These are phyloP conservation scores for Ceratosolen solmsi DNA, from an alignment of 1,140 invertebrate genomes.

Conservation along the genomic window DNA sequence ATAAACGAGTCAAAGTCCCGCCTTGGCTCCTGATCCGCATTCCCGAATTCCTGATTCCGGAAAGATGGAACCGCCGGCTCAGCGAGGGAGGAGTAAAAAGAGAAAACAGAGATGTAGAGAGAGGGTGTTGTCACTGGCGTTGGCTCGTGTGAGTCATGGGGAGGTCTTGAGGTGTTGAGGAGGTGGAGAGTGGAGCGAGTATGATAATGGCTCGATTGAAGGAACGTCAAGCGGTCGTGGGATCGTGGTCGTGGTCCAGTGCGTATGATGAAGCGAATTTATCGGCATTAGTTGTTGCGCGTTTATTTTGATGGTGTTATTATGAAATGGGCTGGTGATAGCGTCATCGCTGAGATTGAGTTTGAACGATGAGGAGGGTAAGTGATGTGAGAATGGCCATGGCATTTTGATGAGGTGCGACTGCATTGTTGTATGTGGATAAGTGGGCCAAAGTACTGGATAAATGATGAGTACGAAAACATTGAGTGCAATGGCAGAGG, in stretches of 20 bases:
- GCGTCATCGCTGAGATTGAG: too few species aligned
- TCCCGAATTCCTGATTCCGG: neutral
- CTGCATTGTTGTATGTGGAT: neutral
- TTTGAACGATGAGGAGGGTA: too few species aligned
- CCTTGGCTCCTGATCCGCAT: neutral
- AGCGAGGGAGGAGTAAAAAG: neutral
- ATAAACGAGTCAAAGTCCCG: neutral
- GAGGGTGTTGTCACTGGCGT: conserved; percentile 8
- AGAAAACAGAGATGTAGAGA: neutral
- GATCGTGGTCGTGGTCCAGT: too few species aligned
- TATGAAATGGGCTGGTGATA: too few species aligned
- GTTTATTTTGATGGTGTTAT: too few species aligned
- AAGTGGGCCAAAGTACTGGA: neutral
- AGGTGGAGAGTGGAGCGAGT: too few species aligned
- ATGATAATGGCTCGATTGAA: too few species aligned
- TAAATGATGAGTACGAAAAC: conserved; percentile 61
- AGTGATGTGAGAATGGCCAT: neutral
- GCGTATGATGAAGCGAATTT: too few species aligned
- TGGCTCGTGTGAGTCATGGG: neutral
- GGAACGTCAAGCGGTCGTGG: too few species aligned
- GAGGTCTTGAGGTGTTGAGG: too few species aligned
- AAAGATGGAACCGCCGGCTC: neutral
- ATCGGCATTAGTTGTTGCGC: too few species aligned
- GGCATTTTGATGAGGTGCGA: neutral
- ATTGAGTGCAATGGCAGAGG: conserved; percentile 73